These are phyloP conservation scores for Lagorchestes hirsutus DNA, from an alignment of 2,797 vertebrate genomes.

Conservation along the genomic window DNA sequence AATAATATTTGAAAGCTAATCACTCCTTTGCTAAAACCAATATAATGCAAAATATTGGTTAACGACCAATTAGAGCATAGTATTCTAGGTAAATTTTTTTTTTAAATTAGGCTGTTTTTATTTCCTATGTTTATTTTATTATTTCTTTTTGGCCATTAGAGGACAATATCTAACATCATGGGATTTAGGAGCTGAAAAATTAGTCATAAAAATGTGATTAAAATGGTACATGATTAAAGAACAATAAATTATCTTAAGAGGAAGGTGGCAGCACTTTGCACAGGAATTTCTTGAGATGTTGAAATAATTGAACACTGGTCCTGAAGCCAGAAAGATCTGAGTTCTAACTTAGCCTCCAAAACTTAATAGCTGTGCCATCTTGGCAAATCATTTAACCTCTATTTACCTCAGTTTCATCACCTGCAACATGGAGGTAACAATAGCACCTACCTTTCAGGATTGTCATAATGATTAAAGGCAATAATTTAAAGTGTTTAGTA, in stretches of 20 bases:
- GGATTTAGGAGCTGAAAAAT: conserved; percentile 30
- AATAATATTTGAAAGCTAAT: conserved; percentile 61
- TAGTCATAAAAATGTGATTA: conserved; percentile 33
- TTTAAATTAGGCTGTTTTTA: not conserved
- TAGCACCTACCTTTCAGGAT: not conserved
- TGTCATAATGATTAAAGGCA: not conserved
- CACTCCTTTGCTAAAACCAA: conserved; percentile 67
- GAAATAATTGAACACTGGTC: not conserved
- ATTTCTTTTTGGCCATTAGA: not conserved
- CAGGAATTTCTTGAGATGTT: not conserved
- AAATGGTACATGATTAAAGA: conserved; percentile 43
- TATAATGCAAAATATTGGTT: conserved; percentile 60
- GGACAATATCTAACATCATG: conserved; percentile 16
- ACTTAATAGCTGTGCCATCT: not conserved
- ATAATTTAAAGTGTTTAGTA: not conserved
- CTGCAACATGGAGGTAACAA: not conserved
- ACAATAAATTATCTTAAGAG: conserved; percentile 7
- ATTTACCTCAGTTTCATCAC: not conserved
- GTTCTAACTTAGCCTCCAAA: not conserved
- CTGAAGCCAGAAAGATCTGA: not conserved
- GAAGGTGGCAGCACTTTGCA: conserved; percentile 14
- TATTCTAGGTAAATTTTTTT: not conserved
- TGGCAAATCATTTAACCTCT: not conserved
- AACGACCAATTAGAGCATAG: conserved; percentile 36
- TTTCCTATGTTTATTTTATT: not conserved